A percentile compares a stretch with the other conserved stretches of the same genome.
phyloP scores from a whole-genome alignment of 2,797 vertebrate species.

The Rhinogobio ventralis region DNA sequence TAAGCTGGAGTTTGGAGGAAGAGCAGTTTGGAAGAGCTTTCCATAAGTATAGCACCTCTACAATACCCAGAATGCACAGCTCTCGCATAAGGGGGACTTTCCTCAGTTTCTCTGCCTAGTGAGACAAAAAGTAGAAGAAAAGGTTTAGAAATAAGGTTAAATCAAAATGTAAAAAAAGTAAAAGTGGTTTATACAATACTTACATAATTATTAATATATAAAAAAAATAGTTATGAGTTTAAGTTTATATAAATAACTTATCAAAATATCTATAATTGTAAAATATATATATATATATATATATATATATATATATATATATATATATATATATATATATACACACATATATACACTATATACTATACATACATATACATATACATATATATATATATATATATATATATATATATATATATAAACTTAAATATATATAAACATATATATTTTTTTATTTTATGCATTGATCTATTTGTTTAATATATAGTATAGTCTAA shows the following conservation, averaged over 20 bases:
- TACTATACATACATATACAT: too few relatives aligned
- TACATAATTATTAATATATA: neutral
- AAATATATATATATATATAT: neutral
- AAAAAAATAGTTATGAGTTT: too few relatives aligned
- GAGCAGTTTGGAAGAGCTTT: conserved; percentile 96
- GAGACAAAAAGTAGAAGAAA: neutral
- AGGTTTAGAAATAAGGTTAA: neutral
- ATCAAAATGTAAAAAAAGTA: neutral
- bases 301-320: too few relatives aligned
- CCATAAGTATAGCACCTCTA: conserved; percentile 97
- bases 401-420: too few relatives aligned
- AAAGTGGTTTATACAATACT: neutral
- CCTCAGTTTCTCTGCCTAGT: conserved; percentile 89
- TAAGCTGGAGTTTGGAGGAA: conserved; percentile 88
- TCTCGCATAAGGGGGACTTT: conserved; percentile 85
- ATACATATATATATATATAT: too few relatives aligned
- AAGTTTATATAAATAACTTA: too few relatives aligned
- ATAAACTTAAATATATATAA: too few relatives aligned
- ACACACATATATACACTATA: too few relatives aligned
- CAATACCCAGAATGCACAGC: conserved; percentile 91
- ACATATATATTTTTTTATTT: too few relatives aligned
- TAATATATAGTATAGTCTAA: too few relatives aligned
- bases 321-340: too few relatives aligned
- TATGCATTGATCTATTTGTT: too few relatives aligned
- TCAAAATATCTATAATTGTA: neutral